These are phyloP conservation scores for Teinopalpus imperialis DNA, from an alignment of 2,888 invertebrate species.

Conservation along the genomic window DNA sequence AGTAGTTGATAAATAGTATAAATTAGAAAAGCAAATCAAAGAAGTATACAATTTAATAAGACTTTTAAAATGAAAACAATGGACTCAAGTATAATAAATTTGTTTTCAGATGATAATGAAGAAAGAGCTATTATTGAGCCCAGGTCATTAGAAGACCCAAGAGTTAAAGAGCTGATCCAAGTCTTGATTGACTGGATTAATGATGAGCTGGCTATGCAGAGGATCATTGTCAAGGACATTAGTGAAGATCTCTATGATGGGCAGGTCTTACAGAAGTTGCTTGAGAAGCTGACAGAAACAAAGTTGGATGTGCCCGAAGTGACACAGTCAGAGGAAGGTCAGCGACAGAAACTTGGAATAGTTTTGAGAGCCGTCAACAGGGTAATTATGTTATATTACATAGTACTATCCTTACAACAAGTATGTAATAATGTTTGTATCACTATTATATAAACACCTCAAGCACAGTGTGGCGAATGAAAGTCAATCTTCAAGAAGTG, in stretches of 20 bases:
- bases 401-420: conserved; percentile 9
- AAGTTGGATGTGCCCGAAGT: conserved; percentile 98
- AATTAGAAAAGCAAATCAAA: no score
- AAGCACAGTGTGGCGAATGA: no score
- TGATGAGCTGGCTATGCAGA: conserved; percentile 96
- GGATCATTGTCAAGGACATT: conserved; percentile 98
- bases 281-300: conserved; percentile 92
- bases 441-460: no score
- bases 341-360: conserved; percentile 95
- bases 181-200: conserved; percentile 99
- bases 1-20: background rate
- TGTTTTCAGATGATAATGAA: conserved; percentile 93
- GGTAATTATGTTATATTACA: conserved; percentile 61
- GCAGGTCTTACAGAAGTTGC: conserved; percentile 87
- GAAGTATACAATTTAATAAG: no score
- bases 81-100: conserved; percentile 28
- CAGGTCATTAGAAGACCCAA: conserved; percentile 92
- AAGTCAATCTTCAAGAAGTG: no score
- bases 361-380: conserved; percentile 95
- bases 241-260: conserved; percentile 99
- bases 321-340: conserved; percentile 98
- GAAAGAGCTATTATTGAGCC: conserved; percentile 98
- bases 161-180: conserved; percentile 90
- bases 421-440: no score
- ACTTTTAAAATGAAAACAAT: no score